Conservation (phyloP, 2,888 invertebrate genomes). For the Aphelenchoides bicaudatus region DNA sequence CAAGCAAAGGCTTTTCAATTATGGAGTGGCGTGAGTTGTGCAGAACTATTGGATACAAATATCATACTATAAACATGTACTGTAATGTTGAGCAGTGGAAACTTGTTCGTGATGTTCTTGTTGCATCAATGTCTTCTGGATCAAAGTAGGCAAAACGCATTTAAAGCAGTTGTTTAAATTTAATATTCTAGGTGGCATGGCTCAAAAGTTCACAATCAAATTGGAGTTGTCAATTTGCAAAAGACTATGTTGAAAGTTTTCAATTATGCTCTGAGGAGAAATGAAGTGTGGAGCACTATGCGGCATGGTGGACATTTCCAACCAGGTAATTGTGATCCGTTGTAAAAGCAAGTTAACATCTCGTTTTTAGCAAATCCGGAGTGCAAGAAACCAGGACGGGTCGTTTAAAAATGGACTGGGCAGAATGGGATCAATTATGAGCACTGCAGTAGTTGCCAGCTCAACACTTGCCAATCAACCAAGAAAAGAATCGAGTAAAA, state of each 20-base stretch:
- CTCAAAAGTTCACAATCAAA: conserved; percentile 27
- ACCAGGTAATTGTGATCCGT: conserved; percentile 27
- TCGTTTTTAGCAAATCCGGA: conserved; percentile 6
- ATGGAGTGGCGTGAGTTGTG: conserved; percentile 37
- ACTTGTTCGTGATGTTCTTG: conserved; percentile 35
- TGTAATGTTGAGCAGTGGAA: conserved; percentile 53
- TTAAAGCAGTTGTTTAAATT: background rate
- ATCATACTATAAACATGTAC: conserved; percentile 39
- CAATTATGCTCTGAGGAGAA: conserved; percentile 55
- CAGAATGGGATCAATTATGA: conserved; percentile 4
- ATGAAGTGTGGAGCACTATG: conserved; percentile 52
- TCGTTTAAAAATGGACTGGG: background rate
- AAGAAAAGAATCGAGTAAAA: background rate
- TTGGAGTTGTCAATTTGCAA: conserved; percentile 25
- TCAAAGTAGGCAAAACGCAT: background rate
- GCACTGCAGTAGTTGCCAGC: conserved; percentile 6
- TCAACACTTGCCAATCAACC: conserved; percentile 2
- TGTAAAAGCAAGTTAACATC: too few relatives aligned
- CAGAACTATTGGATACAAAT: conserved; percentile 35
- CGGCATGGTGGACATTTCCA: conserved; percentile 43
- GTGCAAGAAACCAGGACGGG: too few relatives aligned
- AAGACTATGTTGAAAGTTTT: conserved; percentile 47
- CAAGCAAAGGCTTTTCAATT: conserved; percentile 32
- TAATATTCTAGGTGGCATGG: conserved; percentile 27
- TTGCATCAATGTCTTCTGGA: conserved; percentile 26